Conservation (phyloP, 2,797 vertebrate genomes). For the Helarctos malayanus region DNA sequence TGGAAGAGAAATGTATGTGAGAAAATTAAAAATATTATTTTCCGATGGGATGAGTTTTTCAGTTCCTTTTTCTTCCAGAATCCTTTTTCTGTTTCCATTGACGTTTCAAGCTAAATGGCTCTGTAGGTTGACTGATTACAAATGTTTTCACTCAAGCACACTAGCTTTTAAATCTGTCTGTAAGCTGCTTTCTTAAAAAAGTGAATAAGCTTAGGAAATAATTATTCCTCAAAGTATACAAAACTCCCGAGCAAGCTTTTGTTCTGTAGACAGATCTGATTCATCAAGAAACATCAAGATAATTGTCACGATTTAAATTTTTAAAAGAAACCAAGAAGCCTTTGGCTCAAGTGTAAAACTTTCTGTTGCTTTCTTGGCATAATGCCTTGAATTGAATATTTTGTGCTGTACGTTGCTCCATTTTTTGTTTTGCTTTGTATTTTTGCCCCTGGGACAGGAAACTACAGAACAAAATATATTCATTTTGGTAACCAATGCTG, state of each 20-base stretch:
- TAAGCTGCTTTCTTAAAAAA: conserved; percentile 87
- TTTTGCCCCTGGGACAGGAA: conserved; percentile 90
- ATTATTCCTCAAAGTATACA: conserved; percentile 82
- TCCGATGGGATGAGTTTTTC: conserved; percentile 70
- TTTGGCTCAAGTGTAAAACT: conserved; percentile 90
- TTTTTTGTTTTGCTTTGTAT: conserved; percentile 89
- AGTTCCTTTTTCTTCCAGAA: conserved; percentile 73
- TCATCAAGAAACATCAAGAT: conserved; percentile 91
- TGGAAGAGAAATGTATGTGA: conserved; percentile 71
- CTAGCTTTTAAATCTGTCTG: conserved; percentile 87
- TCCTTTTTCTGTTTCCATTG: conserved; percentile 76
- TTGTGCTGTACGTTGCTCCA: conserved; percentile 84
- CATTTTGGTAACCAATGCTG: conserved; percentile 83
- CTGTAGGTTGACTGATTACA: conserved; percentile 87
- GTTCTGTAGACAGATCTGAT: conserved; percentile 89
- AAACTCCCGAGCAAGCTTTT: conserved; percentile 86
- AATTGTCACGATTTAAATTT: conserved; percentile 92
- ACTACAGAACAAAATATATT: conserved; percentile 89
- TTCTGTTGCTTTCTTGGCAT: conserved; percentile 89
- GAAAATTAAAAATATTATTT: conserved; percentile 59
- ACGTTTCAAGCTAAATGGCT: conserved; percentile 83
- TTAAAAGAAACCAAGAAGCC: conserved; percentile 89
- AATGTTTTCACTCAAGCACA: conserved; percentile 88
- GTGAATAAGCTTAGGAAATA: conserved; percentile 89
- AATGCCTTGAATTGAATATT: conserved; percentile 89